Evolutionary conservation across 2,888 invertebrate genomes (phyloP).

Genomic region (Sphaerophoria rueppellii): DNA sequence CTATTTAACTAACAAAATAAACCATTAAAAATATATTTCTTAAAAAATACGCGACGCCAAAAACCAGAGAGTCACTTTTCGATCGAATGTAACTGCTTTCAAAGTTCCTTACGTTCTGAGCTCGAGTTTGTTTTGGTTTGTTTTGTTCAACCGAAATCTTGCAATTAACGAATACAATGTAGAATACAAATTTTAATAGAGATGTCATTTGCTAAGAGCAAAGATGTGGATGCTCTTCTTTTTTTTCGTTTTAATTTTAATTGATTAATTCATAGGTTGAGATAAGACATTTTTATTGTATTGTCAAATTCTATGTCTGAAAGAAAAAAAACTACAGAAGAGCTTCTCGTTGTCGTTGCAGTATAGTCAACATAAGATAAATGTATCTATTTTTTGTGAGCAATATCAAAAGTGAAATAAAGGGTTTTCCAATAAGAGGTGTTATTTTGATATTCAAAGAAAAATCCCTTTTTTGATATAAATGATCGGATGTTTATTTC

Average conservation of each 20-base stretch:
- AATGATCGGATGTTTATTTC: no score
- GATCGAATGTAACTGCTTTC: constrained; percentile 13
- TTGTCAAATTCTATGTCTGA: no score
- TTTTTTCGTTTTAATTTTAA: constrained; percentile 12
- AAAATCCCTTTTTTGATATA: no score
- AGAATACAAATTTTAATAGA: not conserved
- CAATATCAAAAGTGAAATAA: no score
- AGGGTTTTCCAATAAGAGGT: no score
- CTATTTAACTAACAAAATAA: no score
- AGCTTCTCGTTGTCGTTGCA: no score
- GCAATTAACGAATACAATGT: constrained; percentile 10
- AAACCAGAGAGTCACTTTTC: constrained; percentile 1
- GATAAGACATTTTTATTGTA: not conserved
- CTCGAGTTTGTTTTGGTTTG: not conserved
- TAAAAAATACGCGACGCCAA: not conserved
- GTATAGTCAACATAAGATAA: no score
- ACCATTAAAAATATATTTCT: not conserved
- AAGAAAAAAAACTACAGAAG: no score
- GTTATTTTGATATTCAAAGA: no score
- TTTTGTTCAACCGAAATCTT: constrained; percentile 8
- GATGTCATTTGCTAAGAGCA: not conserved
- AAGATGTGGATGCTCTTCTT: not conserved
- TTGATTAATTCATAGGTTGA: constrained; percentile 21
- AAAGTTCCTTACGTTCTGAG: constrained; percentile 7
- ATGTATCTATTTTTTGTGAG: no score